A percentile compares a stretch with the other conserved stretches of the same genome.
Conservation (phyloP, 2,113 vertebrate species). For the Plotosus lineatus region DNA sequence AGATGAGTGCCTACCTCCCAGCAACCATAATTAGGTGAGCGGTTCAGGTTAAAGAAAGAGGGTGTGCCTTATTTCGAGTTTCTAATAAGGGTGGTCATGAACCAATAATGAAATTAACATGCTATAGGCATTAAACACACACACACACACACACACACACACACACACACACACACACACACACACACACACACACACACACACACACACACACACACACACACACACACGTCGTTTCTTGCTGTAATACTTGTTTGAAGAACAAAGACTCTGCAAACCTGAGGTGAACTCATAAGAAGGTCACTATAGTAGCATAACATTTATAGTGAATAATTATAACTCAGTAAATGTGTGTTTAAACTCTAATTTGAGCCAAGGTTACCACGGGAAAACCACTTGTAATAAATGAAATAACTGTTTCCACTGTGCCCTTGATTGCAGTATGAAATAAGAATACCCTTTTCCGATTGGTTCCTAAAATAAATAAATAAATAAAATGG, state of each 20-base stretch:
- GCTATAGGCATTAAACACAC: no score
- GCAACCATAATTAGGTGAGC: no score
- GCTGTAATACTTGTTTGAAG: neutral
- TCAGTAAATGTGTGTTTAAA: conserved; percentile 8
- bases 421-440: neutral
- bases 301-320: conserved; percentile 1
- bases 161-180: no score
- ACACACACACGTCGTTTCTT: neutral
- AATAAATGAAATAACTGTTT: conserved; percentile 2
- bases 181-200: no score
- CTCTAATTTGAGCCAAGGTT: conserved; percentile 2
- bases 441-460: conserved; percentile 19
- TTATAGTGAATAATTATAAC: conserved; percentile 6
- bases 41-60: no score
- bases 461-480: conserved; percentile 34
- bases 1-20: no score
- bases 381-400: neutral
- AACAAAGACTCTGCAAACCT: neutral
- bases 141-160: no score
- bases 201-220: no score
- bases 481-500: neutral
- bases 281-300: neutral
- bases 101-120: no score
- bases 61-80: no score
- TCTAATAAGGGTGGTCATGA: no score